Conservation (phyloP, 2,888 invertebrate genomes). For the Erebia palarica region DNA sequence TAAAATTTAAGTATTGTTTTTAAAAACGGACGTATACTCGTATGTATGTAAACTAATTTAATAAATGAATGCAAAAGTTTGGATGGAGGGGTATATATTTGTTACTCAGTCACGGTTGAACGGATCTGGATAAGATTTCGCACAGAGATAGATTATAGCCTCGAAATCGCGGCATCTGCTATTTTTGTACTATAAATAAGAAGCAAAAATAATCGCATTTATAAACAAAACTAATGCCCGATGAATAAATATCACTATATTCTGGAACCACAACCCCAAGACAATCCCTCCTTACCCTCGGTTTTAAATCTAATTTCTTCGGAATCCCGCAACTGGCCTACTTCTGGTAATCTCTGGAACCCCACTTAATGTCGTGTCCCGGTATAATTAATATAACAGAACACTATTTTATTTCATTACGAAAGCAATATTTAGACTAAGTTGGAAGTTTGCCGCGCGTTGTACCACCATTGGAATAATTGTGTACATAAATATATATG, state of each 20-base stretch:
- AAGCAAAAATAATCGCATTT: no score
- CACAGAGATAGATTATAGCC: no score
- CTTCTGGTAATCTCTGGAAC: conserved; percentile 46
- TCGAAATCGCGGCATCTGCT: no score
- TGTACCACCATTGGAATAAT: conserved; percentile 45
- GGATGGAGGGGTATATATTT: no score
- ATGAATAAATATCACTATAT: conserved; percentile 3
- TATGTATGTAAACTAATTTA: no score
- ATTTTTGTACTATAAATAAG: no score
- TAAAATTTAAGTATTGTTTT: no score
- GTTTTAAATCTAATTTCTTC: conserved; percentile 47
- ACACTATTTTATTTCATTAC: conserved; percentile 79
- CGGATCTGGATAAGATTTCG: no score
- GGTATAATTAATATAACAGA: conserved; percentile 73
- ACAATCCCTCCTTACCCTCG: conserved; percentile 22
- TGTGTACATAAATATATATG: conserved; percentile 43
- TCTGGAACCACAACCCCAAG: conserved; percentile 18
- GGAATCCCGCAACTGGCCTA: conserved; percentile 43
- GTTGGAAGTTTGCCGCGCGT: conserved; percentile 59
- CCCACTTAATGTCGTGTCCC: conserved; percentile 70
- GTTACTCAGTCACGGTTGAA: no score
- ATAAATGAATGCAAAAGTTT: no score
- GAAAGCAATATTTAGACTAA: conserved; percentile 61
- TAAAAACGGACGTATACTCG: no score
- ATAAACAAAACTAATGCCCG: background rate